phyloP scores from a whole-genome alignment of 1,140 invertebrate genomes.

The Leucophenga varia region DNA sequence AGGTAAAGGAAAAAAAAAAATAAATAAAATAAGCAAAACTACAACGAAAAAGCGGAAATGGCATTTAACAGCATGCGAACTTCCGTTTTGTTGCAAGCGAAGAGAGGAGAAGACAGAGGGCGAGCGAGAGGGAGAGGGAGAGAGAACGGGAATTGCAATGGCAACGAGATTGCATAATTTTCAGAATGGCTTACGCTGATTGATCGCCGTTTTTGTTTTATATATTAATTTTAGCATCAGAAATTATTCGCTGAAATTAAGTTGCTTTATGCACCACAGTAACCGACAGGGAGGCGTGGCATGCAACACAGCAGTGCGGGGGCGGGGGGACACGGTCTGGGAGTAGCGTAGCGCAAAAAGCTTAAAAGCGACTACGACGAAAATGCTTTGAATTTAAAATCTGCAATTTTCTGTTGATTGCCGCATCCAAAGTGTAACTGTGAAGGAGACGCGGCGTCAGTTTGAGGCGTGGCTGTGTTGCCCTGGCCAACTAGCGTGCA shows the following conservation, averaged over 20 bases:
- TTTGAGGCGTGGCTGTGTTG: slow-evolving; percentile 8
- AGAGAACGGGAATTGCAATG: slow-evolving; percentile 11
- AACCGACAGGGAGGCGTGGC: not conserved
- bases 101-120: not conserved
- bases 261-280: slow-evolving; percentile 31
- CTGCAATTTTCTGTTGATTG: slow-evolving; percentile 54
- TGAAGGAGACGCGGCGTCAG: too few relatives aligned
- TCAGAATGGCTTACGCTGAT: too few relatives aligned
- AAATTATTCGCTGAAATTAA: slow-evolving; percentile 50
- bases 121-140: not conserved
- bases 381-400: slow-evolving; percentile 54
- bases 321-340: not conserved
- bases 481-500: slow-evolving; percentile 24
- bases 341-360: slow-evolving; percentile 17
- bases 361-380: slow-evolving; percentile 33
- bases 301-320: not conserved
- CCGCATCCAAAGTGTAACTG: too few relatives aligned
- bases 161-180: slow-evolving; percentile 14
- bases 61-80: slow-evolving; percentile 29
- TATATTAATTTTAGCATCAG: slow-evolving; percentile 50
- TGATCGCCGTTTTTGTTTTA: slow-evolving; percentile 43
- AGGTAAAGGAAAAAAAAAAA: too few relatives aligned
- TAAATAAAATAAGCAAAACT: too few relatives aligned
- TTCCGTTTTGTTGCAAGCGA: slow-evolving; percentile 8
- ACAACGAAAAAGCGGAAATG: too few relatives aligned